Evolutionary conservation across 2,113 vertebrate genomes (phyloP).

Genomic region (Ptyas mucosa): DNA sequence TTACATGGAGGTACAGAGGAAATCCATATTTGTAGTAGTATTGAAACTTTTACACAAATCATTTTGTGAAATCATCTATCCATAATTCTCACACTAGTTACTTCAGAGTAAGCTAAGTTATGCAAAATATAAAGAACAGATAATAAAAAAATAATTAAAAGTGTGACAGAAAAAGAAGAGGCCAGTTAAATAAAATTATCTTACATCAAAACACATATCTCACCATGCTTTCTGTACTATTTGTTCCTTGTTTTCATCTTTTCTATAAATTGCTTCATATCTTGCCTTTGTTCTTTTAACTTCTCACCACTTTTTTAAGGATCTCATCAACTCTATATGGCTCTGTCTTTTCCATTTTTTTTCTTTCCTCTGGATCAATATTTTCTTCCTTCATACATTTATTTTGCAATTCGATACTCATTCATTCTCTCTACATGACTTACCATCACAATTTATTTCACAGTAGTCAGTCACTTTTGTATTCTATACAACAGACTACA

Average conservation of each 20-base stretch:
- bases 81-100: neutral
- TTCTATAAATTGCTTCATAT: neutral
- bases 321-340: neutral
- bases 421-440: neutral
- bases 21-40: neutral
- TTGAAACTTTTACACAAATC: neutral
- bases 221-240: neutral
- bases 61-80: neutral
- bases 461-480: neutral
- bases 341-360: neutral
- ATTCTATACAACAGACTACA: neutral
- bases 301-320: neutral
- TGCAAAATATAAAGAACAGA: neutral
- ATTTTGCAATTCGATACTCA: neutral
- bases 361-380: neutral
- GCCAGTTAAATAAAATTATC: neutral
- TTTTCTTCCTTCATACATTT: neutral
- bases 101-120: neutral
- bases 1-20: neutral
- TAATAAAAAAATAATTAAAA: neutral
- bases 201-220: neutral
- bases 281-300: neutral
- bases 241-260: neutral
- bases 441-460: neutral
- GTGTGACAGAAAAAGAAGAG: neutral